Evolutionary conservation across 2,888 invertebrate genomes (phyloP).

Genomic region (Aspidapion aeneum): DNA sequence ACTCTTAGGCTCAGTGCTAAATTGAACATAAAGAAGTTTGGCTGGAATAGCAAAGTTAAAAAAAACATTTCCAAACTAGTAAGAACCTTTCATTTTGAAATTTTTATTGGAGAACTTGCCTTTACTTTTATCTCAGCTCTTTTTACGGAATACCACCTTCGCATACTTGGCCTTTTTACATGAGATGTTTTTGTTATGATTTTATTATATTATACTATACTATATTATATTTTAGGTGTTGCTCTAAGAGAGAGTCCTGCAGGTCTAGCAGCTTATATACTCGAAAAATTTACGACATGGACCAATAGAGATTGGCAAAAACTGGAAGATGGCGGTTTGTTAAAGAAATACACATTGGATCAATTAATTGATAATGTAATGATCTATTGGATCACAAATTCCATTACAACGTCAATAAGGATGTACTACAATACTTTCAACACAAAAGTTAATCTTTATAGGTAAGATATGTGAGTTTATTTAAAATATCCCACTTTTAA

Average conservation of each 20-base stretch:
- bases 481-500: too few relatives aligned
- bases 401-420: conserved; percentile 71
- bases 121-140: too few relatives aligned
- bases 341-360: conserved; percentile 64
- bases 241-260: conserved; percentile 74
- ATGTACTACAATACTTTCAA: conserved; percentile 56
- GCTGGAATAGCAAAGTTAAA: too few relatives aligned
- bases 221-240: conserved; percentile 60
- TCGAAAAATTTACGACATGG: conserved; percentile 85
- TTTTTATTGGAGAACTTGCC: too few relatives aligned
- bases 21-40: too few relatives aligned
- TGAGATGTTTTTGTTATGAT: too few relatives aligned
- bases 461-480: not conserved
- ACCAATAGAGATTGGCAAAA: conserved; percentile 54
- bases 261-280: conserved; percentile 83
- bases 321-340: conserved; percentile 63
- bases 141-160: too few relatives aligned
- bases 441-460: not conserved
- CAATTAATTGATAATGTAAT: conserved; percentile 74
- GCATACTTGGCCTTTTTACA: too few relatives aligned
- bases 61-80: too few relatives aligned
- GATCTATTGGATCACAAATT: conserved; percentile 76
- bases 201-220: too few relatives aligned
- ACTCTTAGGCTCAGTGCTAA: too few relatives aligned
- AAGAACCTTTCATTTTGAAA: too few relatives aligned